Evolutionary conservation across 2,797 vertebrate genomes (phyloP).

Genomic region (Podargus strigoides): DNA sequence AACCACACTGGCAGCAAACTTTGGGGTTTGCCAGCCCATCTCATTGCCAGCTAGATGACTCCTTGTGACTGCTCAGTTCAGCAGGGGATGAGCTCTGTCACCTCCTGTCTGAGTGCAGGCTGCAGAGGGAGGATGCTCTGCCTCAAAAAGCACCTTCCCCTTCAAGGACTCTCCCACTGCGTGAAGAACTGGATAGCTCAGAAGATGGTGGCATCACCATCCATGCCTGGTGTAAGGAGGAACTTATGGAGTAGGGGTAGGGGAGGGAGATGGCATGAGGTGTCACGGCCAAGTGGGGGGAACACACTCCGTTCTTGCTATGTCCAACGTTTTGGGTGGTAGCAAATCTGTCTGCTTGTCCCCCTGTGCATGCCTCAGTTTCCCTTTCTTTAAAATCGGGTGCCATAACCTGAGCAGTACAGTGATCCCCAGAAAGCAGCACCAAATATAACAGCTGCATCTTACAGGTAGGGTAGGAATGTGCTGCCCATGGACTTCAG

Average conservation of each 20-base stretch:
- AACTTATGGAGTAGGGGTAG: background rate
- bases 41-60: background rate
- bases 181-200: background rate
- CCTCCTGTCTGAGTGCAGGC: background rate
- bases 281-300: background rate
- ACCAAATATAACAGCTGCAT: background rate
- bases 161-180: background rate
- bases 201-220: background rate
- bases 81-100: background rate
- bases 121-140: background rate
- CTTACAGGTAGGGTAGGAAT: background rate
- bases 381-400: background rate
- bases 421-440: background rate
- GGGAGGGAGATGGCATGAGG: background rate
- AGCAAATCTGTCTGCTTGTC: background rate
- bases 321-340: background rate
- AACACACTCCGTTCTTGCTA: background rate
- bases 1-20: background rate
- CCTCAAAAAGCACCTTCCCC: background rate
- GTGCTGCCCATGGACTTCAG: background rate
- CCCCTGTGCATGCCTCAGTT: fast-evolving
- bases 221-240: no score
- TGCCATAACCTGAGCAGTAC: background rate
- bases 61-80: background rate
- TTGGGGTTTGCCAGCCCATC: background rate